Evolutionary conservation across 2,888 invertebrate species (phyloP), one percentile per base, ranked within the genome.

Genomic region (Acronicta aceris): DNA sequence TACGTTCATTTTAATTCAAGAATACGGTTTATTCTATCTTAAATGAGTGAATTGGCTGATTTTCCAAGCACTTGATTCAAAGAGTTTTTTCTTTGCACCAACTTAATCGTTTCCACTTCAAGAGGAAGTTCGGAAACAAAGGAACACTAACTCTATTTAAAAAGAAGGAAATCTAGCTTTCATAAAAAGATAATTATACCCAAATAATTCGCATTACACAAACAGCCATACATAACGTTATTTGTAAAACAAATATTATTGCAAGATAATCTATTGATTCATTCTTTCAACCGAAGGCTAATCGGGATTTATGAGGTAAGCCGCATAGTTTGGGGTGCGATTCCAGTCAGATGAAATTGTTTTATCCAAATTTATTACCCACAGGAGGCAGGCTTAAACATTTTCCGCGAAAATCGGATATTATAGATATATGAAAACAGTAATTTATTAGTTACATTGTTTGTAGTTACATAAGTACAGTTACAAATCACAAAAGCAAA

Each of bases 351-450:
- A 86, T 87, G 88, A 89, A 92, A 92, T 92, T 91, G 92, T 92
- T 92, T 91, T 86, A 91, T 90, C 88, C 86, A 82, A 90, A 93
- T 92, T 91, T 91, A 92, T 91, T 76, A 80, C 87, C 85, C 88
- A 77, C 89, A 83, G 79, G 86, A 86, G 89, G 84, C 75, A 81
- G 78, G 87, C 85, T 89, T 89, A 85, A 87, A 89, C 84, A 87
- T 88, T 87, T 87, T 84, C 81, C 79, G 77, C 78, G 82, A 66
- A 85, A 87, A 86, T 88, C 79, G 82, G 83, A 85, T 84, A 81
- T 83, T 84, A 79, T 82, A 82, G 76, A 84, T 79, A 78, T 66
- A 60, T 66, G 71, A 71, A 67, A 70, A 70, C 30, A 40, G 49
- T 70, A 52, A 57, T 62, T 70, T 56, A 62, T 50, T 66, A 49